These are phyloP conservation scores for Petrolisthes manimaculis DNA, from an alignment of 2,888 invertebrate genomes.

Conservation along the genomic window DNA sequence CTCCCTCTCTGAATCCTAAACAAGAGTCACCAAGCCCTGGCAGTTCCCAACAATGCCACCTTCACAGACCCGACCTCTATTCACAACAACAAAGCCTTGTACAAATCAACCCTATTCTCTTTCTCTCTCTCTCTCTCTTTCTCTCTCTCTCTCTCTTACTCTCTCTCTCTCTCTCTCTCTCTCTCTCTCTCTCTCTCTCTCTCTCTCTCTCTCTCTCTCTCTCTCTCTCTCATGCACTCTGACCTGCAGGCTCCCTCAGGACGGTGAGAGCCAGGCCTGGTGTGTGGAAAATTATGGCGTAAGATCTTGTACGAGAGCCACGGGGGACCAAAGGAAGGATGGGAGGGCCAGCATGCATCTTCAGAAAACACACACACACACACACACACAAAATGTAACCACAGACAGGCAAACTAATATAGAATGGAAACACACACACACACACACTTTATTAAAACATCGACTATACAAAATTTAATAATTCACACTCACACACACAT, in stretches of 20 bases:
- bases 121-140: slow-evolving; percentile 1
- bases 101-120: neutral
- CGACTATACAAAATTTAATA: too few relatives aligned
- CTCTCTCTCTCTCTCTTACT: slow-evolving; percentile 11
- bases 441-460: too few relatives aligned
- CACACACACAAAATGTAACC: neutral
- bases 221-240: too few relatives aligned
- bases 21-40: neutral
- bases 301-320: too few relatives aligned
- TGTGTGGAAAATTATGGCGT: too few relatives aligned
- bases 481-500: too few relatives aligned
- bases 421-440: neutral
- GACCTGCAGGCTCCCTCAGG: neutral
- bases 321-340: too few relatives aligned
- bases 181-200: neutral
- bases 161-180: neutral
- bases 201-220: neutral
- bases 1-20: neutral
- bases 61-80: neutral
- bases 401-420: neutral
- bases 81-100: neutral
- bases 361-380: neutral
- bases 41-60: neutral
- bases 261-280: too few relatives aligned
- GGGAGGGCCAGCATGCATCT: too few relatives aligned